Evolutionary conservation across 2,888 invertebrate species (phyloP).

Genomic region (Lissocephala sabroskyi): DNA sequence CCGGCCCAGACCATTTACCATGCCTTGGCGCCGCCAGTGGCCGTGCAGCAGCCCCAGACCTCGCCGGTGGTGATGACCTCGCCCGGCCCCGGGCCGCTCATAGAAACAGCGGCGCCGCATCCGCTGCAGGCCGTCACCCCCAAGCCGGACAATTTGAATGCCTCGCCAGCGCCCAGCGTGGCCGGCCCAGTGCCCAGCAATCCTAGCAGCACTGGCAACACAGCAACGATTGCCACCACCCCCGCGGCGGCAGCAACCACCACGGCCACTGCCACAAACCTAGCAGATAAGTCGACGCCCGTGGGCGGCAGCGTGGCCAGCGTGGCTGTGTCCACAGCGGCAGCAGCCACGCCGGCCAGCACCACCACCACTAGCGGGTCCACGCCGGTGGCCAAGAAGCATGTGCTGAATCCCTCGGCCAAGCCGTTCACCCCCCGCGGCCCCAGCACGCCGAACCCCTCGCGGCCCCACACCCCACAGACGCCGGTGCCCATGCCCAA

Average conservation of each 20-base stretch:
- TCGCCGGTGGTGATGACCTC: conserved; percentile 53
- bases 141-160: conserved; percentile 35
- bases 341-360: conserved; percentile 8
- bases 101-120: conserved; percentile 37
- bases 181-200: conserved; percentile 11
- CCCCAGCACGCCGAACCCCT: conserved; percentile 77
- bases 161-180: conserved; percentile 31
- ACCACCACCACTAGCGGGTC: conserved; percentile 38
- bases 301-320: conserved; percentile 10
- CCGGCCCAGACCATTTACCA: conserved; percentile 47
- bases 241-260: conserved; percentile 18
- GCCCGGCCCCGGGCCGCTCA: conserved; percentile 27
- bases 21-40: conserved; percentile 31
- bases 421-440: conserved; percentile 89
- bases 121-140: conserved; percentile 35
- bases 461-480: conserved; percentile 88
- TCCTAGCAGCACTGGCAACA: conserved; percentile 36
- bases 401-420: conserved; percentile 88
- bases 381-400: conserved; percentile 76
- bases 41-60: conserved; percentile 53
- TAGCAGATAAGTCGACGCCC: conserved; percentile 9
- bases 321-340: conserved; percentile 7
- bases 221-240: conserved; percentile 36
- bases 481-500: conserved; percentile 77
- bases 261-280: not conserved